Evolutionary conservation across 1,140 invertebrate genomes (phyloP), one percentile per base, ranked within the genome.

Genomic region (Pseudomyrmex gracilis): DNA sequence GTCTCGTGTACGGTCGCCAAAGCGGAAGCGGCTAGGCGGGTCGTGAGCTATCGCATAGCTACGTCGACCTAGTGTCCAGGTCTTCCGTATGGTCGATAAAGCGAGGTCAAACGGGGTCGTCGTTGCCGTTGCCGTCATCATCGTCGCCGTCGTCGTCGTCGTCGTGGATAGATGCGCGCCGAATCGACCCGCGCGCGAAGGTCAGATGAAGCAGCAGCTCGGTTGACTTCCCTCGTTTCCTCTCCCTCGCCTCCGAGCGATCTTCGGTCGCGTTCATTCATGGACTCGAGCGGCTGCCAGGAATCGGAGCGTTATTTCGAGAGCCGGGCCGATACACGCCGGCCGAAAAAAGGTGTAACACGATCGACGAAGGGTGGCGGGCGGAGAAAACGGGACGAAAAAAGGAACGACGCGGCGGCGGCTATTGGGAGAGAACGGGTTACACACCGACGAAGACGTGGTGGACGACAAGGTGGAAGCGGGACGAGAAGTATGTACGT

Each of bases 61-160:
- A 34, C 57, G 68, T 80, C 45, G 63, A 70, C 77, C 82, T 55
- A 53, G 20, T 66, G 51, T 84, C 71, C 58, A 63, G 60, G 68
- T 84, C 68, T 78, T 57, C 67, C 43, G 74, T 17, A n/a, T 87
- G 78, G 76, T 89, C 85, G 87, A 89, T 82, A 73, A 77, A 84
- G 87, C 53, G 61, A 73, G 77, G 82, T 82, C 80, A 77, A 88
- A 80, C 58, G 74, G 76, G 86, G 84, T 89, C 87, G 73, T 73
- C 55, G 76, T 20, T 22, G 60, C 34, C 22, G 66, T 20, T 17
- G 61, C 51, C 43, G 67, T 55, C 20, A 34, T 85, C 76, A 53
- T 73, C 57, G 80, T 43, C 67, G 55, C 49, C 51, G 51, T 60
- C 51, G 70, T 17, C 49, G 49, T 53, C 24, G 71, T 57, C 45